Evolutionary conservation across 1,140 invertebrate genomes (phyloP).

Genomic region (Trypoxylus dichotomus): DNA sequence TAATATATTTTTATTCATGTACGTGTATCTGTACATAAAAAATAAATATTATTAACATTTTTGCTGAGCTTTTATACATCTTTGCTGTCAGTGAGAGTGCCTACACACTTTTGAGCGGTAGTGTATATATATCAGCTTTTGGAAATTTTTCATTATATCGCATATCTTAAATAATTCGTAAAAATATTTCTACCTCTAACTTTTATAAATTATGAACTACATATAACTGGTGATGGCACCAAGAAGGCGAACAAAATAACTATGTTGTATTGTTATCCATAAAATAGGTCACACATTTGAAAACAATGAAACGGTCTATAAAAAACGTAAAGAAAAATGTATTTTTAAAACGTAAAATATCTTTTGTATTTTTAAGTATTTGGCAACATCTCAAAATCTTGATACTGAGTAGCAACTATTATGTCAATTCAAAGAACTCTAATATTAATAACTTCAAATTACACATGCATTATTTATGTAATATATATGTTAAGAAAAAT

Average conservation of each 20-base stretch:
- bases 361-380: not conserved
- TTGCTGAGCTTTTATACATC: too few species aligned
- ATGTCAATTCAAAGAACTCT: not conserved
- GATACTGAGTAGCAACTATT: not conserved
- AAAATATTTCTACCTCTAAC: too few species aligned
- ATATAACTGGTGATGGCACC: not conserved
- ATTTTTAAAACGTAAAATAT: slow-evolving; percentile 10
- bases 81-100: too few species aligned
- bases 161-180: too few species aligned
- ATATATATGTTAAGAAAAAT: too few species aligned
- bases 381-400: not conserved
- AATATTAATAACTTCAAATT: not conserved
- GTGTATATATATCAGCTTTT: not conserved
- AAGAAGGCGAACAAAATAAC: not conserved
- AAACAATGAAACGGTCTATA: not conserved
- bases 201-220: too few species aligned
- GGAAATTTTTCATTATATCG: too few species aligned
- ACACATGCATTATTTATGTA: not conserved
- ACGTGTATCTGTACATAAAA: too few species aligned
- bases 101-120: too few species aligned
- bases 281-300: not conserved
- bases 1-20: too few species aligned
- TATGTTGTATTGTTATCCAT: not conserved
- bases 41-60: too few species aligned
- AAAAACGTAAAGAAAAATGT: not conserved